Evolutionary conservation across 2,797 vertebrate species (phyloP), one percentile per base, ranked within the genome.

Genomic region (Falco biarmicus): DNA sequence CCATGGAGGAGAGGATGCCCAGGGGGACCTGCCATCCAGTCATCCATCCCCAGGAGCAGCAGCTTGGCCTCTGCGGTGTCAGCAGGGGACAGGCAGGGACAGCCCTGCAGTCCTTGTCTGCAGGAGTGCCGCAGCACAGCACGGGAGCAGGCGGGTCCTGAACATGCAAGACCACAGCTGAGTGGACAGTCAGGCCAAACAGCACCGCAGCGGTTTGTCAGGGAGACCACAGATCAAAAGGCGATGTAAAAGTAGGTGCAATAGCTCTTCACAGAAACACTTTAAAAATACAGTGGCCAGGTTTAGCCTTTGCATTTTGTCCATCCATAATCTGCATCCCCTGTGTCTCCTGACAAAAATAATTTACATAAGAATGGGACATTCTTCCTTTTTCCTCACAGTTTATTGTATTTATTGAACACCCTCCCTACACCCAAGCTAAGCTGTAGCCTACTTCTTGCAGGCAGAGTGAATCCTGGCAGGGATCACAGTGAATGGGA

Each of bases 111-210:
- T 18, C n/a, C 57, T 24, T 39, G n/a, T 43, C 31, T 1, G 1
- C 26, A 28, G 66, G 17, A 34, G 28, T 8, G n/a, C 4, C 0
- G 3, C 28, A 64, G 26, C 68, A 56, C 28, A 64, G 26, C 68
- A 56, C 21, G 32, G 11, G 31, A 69, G 65, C 65, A 37, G 20
- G 15, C 6, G 32, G 26, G 26, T 32, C 28, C 70, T 18, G 43
- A 39, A 15, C 11, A 59, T 14, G 15, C 43, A 22, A 20, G 34
- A 61, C 8, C 48, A 20, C n/a, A 53, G 51, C 41, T 2, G 5
- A 32, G 80, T 3, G 43, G 51, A 24, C 64, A 69, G 0, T 2
- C 0, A 1, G 61, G 65, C 65, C 56, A 69, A 21, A 39, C 5
- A 48, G 53, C 53, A 24, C 6, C 3, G 22, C 1, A 1, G 37